A percentile compares a stretch with the other conserved stretches of the same genome.
Evolutionary conservation across 2,888 invertebrate genomes (phyloP).

Genomic region (Cheilosia impressa): DNA sequence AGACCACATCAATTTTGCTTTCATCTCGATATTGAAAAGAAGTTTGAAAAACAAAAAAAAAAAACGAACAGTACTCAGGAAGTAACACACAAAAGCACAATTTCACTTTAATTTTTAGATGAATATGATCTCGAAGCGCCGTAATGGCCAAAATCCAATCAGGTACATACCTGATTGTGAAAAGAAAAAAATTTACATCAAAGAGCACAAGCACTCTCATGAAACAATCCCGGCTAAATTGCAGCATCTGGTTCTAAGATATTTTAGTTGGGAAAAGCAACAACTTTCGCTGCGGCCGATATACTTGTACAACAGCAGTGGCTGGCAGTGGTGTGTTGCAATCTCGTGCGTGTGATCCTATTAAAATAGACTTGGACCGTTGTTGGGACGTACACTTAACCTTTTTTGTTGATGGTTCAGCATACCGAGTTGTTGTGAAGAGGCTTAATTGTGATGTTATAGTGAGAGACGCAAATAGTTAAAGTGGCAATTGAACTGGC

Average conservation of each 20-base stretch:
- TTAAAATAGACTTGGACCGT: slow-evolving; percentile 40
- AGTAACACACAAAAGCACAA: slow-evolving; percentile 31
- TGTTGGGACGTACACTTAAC: slow-evolving; percentile 55
- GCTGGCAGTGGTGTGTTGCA: slow-evolving; percentile 10
- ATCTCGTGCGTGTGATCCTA: slow-evolving; percentile 33
- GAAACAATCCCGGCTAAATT: slow-evolving; percentile 52
- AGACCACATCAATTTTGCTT: slow-evolving; percentile 64
- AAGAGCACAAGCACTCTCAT: slow-evolving; percentile 35
- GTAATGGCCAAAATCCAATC: slow-evolving; percentile 43
- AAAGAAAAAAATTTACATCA: slow-evolving; percentile 47
- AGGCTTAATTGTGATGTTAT: slow-evolving; percentile 43
- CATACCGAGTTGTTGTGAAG: neutral
- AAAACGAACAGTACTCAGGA: slow-evolving; percentile 26
- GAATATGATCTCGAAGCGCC: slow-evolving; percentile 6
- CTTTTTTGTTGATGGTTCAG: slow-evolving; percentile 23
- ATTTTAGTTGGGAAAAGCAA: slow-evolving; percentile 30
- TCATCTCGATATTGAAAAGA: slow-evolving; percentile 54
- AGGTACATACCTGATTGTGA: slow-evolving; percentile 14
- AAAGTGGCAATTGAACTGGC: slow-evolving; percentile 47
- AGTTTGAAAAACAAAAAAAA: slow-evolving; percentile 15
- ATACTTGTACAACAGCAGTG: slow-evolving; percentile 4
- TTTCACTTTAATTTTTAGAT: slow-evolving; percentile 49
- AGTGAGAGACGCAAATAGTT: slow-evolving; percentile 32
- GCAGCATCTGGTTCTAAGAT: slow-evolving; percentile 53
- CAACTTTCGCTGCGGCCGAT: slow-evolving; percentile 49